Evolutionary conservation across 2,888 invertebrate genomes (phyloP), one percentile per base, ranked within the genome.

Genomic region (Zygothrica quintamaculata): DNA sequence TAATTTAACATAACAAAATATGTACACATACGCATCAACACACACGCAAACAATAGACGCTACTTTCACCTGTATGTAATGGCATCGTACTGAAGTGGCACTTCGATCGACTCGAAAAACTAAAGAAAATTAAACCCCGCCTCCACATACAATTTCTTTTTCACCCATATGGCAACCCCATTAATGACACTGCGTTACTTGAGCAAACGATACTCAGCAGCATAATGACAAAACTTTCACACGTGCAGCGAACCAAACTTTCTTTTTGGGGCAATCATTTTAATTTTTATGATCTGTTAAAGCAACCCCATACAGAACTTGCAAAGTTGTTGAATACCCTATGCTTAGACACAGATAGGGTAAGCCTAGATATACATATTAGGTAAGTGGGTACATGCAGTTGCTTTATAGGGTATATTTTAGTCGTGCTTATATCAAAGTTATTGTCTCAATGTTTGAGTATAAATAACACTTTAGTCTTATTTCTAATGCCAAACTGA

Each of bases 201-300:
- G 15, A 60, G 44, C 34, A 56, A 18, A 36, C 62, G 44, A 57
- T 84, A 85, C 74, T 77, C 68, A 61, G 62, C 67, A 73, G 62
- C 67, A 73, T 82, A 82, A 82, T 86, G 87, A 77, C 73, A 69
- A 77, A 82, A 82, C 81, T 78, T 78, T 66, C 69, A 60, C 77
- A 81, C 78, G 75, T 73, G 51, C 78, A 57, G 59, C 56, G 60
- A 40, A 43, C 25, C 36, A 77, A 70, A 47, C n/a, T n/a, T n/a
- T n/a, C n/a, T n/a, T n/a, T 80, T 75, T 70, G 58, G 43, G 75
- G 84, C 77, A 84, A 86, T 82, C 73, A 82, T 86, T 82, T 82
- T 84, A 86, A 87, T 86, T 86, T 84, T 84, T 81, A 86, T 73
- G 81, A 84, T 77, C 76, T 72, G 53, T 65, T 22, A 40, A 61